A percentile compares a stretch with the other conserved stretches of the same genome.
Evolutionary conservation across 1,140 invertebrate genomes (phyloP).

Genomic region (Drosophila repleta): DNA sequence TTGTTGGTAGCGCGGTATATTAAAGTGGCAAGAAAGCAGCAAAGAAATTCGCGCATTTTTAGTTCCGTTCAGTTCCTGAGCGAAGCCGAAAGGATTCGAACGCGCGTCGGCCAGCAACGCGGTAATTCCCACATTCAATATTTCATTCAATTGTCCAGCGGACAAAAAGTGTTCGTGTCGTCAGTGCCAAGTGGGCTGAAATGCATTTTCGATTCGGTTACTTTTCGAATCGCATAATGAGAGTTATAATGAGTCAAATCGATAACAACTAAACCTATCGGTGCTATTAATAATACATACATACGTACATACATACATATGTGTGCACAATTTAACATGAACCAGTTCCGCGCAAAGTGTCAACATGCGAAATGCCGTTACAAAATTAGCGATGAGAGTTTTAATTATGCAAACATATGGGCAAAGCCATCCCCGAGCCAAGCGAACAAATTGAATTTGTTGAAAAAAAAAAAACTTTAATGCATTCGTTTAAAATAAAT

Average conservation of each 20-base stretch:
- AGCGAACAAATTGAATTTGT: neutral
- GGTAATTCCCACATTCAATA: constrained; percentile 55
- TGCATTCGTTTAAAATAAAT: constrained; percentile 42
- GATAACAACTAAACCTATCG: neutral
- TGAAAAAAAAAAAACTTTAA: neutral
- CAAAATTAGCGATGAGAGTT: constrained; percentile 3
- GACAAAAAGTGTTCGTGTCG: neutral
- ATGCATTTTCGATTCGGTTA: neutral
- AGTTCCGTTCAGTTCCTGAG: constrained; percentile 64
- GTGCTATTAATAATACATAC: neutral
- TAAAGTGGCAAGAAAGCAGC: constrained; percentile 74
- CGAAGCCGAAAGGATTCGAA: constrained; percentile 80
- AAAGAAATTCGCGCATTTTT: constrained; percentile 78
- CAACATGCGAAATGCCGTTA: constrained; percentile 1
- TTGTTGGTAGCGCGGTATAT: constrained; percentile 42
- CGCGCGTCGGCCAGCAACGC: constrained; percentile 67
- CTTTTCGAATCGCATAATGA: neutral
- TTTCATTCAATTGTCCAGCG: constrained; percentile 11
- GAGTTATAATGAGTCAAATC: neutral
- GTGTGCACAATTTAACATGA: neutral
- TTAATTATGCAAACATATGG: neutral
- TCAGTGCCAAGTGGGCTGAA: neutral
- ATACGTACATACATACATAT: neutral
- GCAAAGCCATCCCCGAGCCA: no score
- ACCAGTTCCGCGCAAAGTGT: neutral